Percentiles rank a stretch among this genome's conserved stretches.
Conservation (phyloP, 2,113 vertebrate genomes). For the Protobothrops flavoviridis region DNA sequence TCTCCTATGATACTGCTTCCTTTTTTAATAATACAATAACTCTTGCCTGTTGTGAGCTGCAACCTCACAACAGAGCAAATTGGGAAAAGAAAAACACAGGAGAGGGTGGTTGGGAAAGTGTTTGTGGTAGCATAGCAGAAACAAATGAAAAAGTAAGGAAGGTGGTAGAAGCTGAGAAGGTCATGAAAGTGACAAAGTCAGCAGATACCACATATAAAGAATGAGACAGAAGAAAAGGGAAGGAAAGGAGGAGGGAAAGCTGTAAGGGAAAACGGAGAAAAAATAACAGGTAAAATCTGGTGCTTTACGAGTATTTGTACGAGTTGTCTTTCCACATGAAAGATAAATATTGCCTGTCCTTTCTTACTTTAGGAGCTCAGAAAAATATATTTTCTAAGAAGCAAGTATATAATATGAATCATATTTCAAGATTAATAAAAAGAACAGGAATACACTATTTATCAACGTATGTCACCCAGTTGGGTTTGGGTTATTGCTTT, state of each 20-base stretch:
- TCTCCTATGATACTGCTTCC: slow-evolving; percentile 12
- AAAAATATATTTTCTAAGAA: background rate
- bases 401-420: background rate
- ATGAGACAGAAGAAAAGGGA: background rate
- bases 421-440: background rate
- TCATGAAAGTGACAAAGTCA: background rate
- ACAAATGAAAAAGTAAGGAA: background rate
- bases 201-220: background rate
- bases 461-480: background rate
- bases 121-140: background rate
- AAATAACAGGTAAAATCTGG: background rate
- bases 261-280: background rate
- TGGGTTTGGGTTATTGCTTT: background rate
- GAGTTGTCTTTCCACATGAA: background rate
- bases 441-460: background rate
- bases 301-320: background rate
- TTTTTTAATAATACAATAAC: slow-evolving; percentile 44
- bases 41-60: slow-evolving; percentile 32
- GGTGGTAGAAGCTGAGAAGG: background rate
- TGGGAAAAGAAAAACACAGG: background rate
- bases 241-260: background rate
- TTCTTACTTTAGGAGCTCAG: background rate
- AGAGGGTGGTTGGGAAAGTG: background rate
- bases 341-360: slow-evolving; percentile 17
- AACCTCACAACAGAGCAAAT: background rate